Evolutionary conservation across 2,113 vertebrate genomes (phyloP), one percentile per base, ranked within the genome.

Genomic region (Pongo abelii): DNA sequence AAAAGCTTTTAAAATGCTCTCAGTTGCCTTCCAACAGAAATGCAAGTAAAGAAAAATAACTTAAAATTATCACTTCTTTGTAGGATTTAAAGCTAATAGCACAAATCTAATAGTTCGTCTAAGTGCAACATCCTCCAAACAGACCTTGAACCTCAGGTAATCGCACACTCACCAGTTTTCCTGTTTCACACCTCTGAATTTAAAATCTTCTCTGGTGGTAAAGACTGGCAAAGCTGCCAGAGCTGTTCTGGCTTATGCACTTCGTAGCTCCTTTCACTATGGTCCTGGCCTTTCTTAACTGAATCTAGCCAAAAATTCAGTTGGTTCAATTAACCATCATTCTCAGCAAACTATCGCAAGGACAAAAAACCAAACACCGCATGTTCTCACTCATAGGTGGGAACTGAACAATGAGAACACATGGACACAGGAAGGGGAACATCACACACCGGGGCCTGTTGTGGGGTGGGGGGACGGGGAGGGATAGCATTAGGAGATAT

Each of bases 51-150:
- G 27, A 40, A 74, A 85, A 97, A 81, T 69, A 80, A 20, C n/a
- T 93, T 84, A 79, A 61, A 97, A 97, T 91, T 30, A 95, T 92
- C 70, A 43, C 55, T 88, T 84, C 57, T 93, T 97, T 88, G 14
- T 75, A 84, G 27, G 7, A 17, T 50, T 96, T 38, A 59, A 85
- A 59, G 22, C 77, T 84, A 95, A 93, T 12, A 78, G 67, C 13
- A 64, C 64, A 87, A 32, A 92, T 83, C 48, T 5, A 30, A n/a
- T 52, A 30, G 70, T 97, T 91, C 20, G 32, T 43, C 22, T 91
- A 84, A 57, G 80, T 43, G 25, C 3, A 75, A 43, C 27, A n/a
- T 32, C 88, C 74, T 97, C 83, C 85, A 89, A 80, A 61, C 1
- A 86, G 79, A 96, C 79, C 50, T 67, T 20, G 35, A 89, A 48